Base-by-base conservation (phyloP, 1,140 invertebrate genomes). In the Drosophila nebulosa region DNA sequence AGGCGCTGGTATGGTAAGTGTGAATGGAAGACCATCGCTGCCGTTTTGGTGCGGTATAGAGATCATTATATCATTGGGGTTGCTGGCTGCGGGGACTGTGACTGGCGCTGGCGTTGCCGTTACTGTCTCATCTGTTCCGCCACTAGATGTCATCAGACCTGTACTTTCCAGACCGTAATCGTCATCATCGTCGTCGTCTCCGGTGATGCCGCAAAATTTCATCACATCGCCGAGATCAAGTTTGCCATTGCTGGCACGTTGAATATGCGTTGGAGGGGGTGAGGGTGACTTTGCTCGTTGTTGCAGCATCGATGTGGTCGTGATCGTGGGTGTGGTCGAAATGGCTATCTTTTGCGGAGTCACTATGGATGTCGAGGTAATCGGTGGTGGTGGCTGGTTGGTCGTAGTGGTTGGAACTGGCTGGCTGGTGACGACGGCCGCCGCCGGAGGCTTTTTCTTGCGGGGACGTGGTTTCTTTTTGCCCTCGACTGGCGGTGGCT, bases 171-270 rank as follows among this genome's bases (percentile, higher is more conserved):
- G 89, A 10, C 69, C 83, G 36, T 89, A 89, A 42, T 89, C 90
- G 30, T 79, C 85, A 27, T 91, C 90, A 16, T 85, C 81, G 16
- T 91, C 91, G 42, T 91, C 90, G 21, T 91, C 90, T 36, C 91
- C 91, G 6, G 83, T 91, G 22, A 91, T 91, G 27, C 88, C 92
- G 64, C 91, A 92, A 12, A 93, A 78, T 86, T 93, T 93, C 93
- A 93, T 93, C 12, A 93, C 92, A 83, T 93, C 93, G 42, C 93
- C 93, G 62, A 93, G 88, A 83, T 93, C 93, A 42, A 93, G 77
- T 84, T 93, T 93, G 3, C 90, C 90, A 35, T 90, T 91, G 74
- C 90, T 91, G 30, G 81, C 75, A 10, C 81, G 77, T 61, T 86
- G 81, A 42, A 90, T 89, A 52, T 75, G 74, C 42, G 89, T 89